Conservation (phyloP, 2,888 invertebrate genomes). For the Dendrolimus houi region DNA sequence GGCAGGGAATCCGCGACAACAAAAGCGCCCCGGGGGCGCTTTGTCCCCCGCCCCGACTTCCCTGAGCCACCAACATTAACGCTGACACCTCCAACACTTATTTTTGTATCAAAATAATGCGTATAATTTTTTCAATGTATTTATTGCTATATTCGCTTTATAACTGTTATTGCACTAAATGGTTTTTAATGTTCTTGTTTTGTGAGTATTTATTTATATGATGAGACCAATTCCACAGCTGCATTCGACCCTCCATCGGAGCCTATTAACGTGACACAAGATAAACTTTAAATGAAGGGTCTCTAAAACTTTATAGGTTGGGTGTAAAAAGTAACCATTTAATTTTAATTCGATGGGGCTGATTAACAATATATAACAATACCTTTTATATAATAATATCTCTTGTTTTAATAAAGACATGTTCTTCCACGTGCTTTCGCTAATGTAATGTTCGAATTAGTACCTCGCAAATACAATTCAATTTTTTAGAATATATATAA, state of each 20-base stretch:
- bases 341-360: not conserved
- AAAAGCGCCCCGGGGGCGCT: conserved; percentile 69
- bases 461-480: no score
- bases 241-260: conserved; percentile 57
- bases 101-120: conserved; percentile 64
- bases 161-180: conserved; percentile 71
- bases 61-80: conserved; percentile 60
- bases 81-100: conserved; percentile 66
- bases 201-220: conserved; percentile 59
- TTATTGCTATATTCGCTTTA: conserved; percentile 53
- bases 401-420: no score
- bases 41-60: conserved; percentile 55
- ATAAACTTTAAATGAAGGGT: conserved; percentile 49
- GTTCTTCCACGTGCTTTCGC: no score
- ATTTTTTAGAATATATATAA: no score
- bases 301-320: conserved; percentile 1
- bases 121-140: conserved; percentile 64
- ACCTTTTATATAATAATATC: no score
- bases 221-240: conserved; percentile 47
- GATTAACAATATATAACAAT: not conserved
- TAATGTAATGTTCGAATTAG: no score
- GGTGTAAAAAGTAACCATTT: conserved; percentile 1
- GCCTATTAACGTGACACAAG: conserved; percentile 65
- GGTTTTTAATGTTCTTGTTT: conserved; percentile 72
- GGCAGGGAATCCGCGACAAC: conserved; percentile 61